phyloP scores from a whole-genome alignment of 1,140 invertebrate species.

The Arctopsyche grandis region DNA sequence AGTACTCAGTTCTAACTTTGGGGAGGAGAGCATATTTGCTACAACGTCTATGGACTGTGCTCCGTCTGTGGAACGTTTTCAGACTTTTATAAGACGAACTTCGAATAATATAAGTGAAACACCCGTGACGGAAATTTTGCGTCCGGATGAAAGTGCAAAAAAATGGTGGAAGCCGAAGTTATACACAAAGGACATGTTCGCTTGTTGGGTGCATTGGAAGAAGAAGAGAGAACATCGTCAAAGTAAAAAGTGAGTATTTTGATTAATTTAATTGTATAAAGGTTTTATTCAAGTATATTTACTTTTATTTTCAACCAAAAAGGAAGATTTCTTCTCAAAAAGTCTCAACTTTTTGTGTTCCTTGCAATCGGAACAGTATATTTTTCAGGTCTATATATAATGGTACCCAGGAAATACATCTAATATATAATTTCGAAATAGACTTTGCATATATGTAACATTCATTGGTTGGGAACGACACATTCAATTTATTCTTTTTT shows the following conservation, averaged over 20 bases:
- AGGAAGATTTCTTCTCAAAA: too few species aligned
- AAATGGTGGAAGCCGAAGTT: constrained; percentile 47
- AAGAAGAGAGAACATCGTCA: constrained; percentile 34
- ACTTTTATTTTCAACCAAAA: too few species aligned
- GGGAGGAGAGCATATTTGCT: constrained; percentile 47
- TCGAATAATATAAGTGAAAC: constrained; percentile 14
- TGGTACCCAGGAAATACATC: too few species aligned
- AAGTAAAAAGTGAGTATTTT: constrained; percentile 42
- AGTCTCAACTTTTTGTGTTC: too few species aligned
- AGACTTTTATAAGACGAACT: not conserved
- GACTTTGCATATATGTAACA: too few species aligned
- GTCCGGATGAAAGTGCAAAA: not conserved
- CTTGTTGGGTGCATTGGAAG: constrained; percentile 49
- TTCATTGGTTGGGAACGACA: too few species aligned
- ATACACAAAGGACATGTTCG: constrained; percentile 42
- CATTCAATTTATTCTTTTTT: too few species aligned
- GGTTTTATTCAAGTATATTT: too few species aligned
- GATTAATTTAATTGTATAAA: too few species aligned
- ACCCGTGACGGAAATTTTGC: not conserved
- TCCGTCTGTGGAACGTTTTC: not conserved
- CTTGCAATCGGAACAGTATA: too few species aligned
- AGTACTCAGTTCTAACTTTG: constrained; percentile 36
- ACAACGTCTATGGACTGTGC: not conserved
- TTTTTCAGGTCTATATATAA: too few species aligned
- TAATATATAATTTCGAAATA: too few species aligned